A percentile compares a stretch with the other conserved stretches of the same genome.
Evolutionary conservation across 1,140 invertebrate genomes (phyloP).

Genomic region (Druon quercuslanigerum): DNA sequence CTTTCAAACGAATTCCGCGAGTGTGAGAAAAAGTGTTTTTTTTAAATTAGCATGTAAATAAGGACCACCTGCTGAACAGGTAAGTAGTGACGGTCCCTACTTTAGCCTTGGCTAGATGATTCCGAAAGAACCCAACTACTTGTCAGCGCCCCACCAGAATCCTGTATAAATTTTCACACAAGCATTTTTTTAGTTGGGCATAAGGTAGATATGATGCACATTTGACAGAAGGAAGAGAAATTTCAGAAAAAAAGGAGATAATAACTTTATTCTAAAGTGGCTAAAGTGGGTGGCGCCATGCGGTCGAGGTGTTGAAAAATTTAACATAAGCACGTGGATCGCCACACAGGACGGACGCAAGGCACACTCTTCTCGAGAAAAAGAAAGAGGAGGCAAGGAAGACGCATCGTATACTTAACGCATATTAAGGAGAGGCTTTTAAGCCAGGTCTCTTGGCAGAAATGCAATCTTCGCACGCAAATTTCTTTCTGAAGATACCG

Average conservation of each 20-base stretch:
- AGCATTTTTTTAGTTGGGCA: no score
- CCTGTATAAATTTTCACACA: no score
- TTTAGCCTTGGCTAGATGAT: no score
- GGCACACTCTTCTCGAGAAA: conserved; percentile 50
- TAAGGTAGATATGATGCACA: background rate
- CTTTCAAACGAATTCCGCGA: no score
- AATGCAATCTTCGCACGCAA: conserved; percentile 53
- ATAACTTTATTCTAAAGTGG: conserved; percentile 27
- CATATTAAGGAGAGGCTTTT: conserved; percentile 64
- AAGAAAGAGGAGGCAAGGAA: conserved; percentile 53
- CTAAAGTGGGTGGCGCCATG: conserved; percentile 36
- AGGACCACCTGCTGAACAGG: no score
- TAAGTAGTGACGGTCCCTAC: no score
- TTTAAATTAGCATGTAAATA: no score
- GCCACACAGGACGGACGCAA: conserved; percentile 54
- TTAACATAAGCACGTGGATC: conserved; percentile 51
- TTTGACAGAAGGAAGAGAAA: background rate
- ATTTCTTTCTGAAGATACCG: conserved; percentile 46
- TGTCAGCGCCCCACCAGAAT: no score
- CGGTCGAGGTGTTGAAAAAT: conserved; percentile 55
- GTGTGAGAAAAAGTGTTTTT: no score
- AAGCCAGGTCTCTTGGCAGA: conserved; percentile 49
- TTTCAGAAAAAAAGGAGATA: background rate
- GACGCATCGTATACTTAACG: conserved; percentile 62
- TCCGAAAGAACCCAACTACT: no score